A percentile compares a stretch with the other conserved stretches of the same genome.
phyloP scores from a whole-genome alignment of 2,888 invertebrate genomes.

The Ellobium chinense region DNA sequence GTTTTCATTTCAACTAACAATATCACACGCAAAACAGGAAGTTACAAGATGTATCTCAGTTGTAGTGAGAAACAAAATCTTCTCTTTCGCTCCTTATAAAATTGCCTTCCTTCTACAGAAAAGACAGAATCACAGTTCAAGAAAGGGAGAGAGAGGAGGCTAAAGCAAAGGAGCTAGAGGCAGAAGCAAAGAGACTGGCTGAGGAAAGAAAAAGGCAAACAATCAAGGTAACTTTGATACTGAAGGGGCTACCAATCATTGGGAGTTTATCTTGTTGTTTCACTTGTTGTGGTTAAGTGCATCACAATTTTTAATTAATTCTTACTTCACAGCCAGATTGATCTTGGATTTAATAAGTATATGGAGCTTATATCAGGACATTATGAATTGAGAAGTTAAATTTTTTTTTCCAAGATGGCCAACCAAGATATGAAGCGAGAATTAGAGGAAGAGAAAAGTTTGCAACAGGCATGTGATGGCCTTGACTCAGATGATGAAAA shows the following conservation, averaged over 20 bases:
- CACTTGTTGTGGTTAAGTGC: no score
- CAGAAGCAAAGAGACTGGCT: conserved; percentile 89
- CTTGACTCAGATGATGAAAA: conserved; percentile 87
- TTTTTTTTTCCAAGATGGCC: conserved; percentile 82
- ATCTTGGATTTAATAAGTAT: background rate
- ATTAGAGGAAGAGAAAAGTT: conserved; percentile 84
- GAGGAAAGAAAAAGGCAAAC: conserved; percentile 93
- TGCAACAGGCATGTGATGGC: conserved; percentile 74
- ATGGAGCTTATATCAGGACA: background rate
- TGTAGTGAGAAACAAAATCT: no score
- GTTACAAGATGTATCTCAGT: no score
- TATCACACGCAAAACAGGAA: no score
- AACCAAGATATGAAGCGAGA: conserved; percentile 46
- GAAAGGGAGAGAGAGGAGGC: conserved; percentile 94
- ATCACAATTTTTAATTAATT: background rate
- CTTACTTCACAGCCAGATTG: background rate
- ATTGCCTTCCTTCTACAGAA: conserved; percentile 73
- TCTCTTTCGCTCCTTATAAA: background rate
- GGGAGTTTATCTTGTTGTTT: no score
- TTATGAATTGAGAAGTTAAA: no score
- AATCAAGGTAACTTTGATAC: conserved; percentile 85
- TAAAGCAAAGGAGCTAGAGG: conserved; percentile 90
- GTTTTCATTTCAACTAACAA: no score
- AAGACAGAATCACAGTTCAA: conserved; percentile 95
- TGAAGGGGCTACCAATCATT: no score